Base-by-base conservation (phyloP, 2,888 invertebrate species). In the Perithous albicinctus region DNA sequence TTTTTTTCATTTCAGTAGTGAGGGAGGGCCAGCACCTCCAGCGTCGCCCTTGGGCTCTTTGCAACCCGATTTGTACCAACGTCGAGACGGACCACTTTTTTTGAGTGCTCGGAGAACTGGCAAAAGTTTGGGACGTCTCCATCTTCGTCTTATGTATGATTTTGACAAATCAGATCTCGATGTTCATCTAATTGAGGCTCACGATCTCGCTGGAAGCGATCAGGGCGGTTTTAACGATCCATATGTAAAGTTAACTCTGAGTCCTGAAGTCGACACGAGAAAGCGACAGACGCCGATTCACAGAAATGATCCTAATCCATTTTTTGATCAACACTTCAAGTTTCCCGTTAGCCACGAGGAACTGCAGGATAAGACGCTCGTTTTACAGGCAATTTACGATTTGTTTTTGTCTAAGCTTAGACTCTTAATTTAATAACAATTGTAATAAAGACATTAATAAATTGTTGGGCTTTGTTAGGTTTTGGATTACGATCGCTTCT, bases 271-370 rank as follows among this genome's bases (percentile, higher is more conserved):
- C 15, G 98, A 98, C 92, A 95, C 95, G 51, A 95, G 97, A 61
- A 97, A 97, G 84, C 95, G 98, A 3, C 97, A 98, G 92, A 97
- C 98, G 0, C 95, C 96, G 12, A 97, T 97, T 61, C 96, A 97
- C 90, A 94, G 97, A 79, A 97, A 97, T 91, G 96, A 97, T 87
- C 95, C 96, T 7, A 97, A 97, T 93, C 98, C 98, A 0, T 96
- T 96, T 93, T 98, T 97, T 92, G 97, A 98, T 93, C 97, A 98
- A 91, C 96, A 97, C 91, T 98, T 98, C 93, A 98, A 98, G 93
- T 98, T 98, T 91, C 98, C 98, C 0, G 96, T 98, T 7, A 97
- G 97, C 12, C 96, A 97, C 87, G 98, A 98, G 86, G 97, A 98
- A 85, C 93, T 98, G 56, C 95, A 95, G 70, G 96, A 97, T 78